A percentile compares a stretch with the other conserved stretches of the same genome.
Conservation (phyloP, 2,797 vertebrate species). For the Champsocephalus esox region DNA sequence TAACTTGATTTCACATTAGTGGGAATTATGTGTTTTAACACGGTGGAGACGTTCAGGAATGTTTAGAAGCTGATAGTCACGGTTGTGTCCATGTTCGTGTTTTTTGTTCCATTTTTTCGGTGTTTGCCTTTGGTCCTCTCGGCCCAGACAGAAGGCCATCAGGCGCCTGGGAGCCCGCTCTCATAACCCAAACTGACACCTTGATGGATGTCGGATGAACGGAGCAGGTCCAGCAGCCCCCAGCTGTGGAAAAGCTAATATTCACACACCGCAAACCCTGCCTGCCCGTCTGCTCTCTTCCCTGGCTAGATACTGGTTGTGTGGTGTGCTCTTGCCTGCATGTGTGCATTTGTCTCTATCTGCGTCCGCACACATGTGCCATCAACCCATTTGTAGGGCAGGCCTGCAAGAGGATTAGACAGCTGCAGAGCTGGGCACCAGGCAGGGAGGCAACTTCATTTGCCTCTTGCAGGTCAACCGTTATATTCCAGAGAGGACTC, state of each 20-base stretch:
- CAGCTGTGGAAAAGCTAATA: conserved; percentile 76
- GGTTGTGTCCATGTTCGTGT: conserved; percentile 22
- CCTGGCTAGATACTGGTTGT: conserved; percentile 43
- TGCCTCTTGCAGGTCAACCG: conserved; percentile 53
- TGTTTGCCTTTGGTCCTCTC: conserved; percentile 63
- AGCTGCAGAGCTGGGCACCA: conserved; percentile 53
- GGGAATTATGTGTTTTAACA: neutral
- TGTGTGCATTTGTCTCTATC: conserved; percentile 56
- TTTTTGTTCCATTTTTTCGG: neutral
- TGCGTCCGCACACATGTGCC: conserved; percentile 46
- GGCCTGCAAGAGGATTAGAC: conserved; percentile 55
- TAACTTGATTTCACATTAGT: conserved; percentile 6
- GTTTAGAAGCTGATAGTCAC: neutral
- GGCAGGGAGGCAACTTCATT: conserved; percentile 58
- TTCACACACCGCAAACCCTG: conserved; percentile 58
- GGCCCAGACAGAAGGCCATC: conserved; percentile 68
- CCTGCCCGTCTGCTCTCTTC: conserved; percentile 22
- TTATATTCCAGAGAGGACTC: conserved; percentile 55
- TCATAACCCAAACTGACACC: conserved; percentile 81
- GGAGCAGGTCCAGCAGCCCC: conserved; percentile 74
- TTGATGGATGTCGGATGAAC: conserved; percentile 83
- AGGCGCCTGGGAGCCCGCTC: conserved; percentile 68
- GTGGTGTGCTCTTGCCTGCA: conserved; percentile 49
- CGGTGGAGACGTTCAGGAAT: neutral
- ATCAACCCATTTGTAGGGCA: conserved; percentile 37